Base-by-base conservation (phyloP, 1,140 invertebrate species). In the Holotrichia oblita region DNA sequence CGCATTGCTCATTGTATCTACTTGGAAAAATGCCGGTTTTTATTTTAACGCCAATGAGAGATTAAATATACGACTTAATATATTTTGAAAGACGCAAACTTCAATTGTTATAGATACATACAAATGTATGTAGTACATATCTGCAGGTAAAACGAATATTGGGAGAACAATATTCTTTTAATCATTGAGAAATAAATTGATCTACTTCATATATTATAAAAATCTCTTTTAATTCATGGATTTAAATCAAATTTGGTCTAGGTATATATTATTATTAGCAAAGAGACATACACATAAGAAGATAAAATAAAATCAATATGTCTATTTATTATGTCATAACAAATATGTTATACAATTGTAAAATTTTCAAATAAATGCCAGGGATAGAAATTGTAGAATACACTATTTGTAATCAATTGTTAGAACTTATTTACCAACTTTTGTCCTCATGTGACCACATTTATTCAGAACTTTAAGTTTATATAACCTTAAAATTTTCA, bases 1-100 rank as follows among this genome's bases (percentile, higher is more conserved):
- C n/a, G 48, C 61, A 69, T 17, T 69, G 61, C 22, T 10, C 12
- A 69, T 69, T 69, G 61, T 1, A 69, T 20, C 61, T 69, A 27
- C 17, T 69, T 69, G 61, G 61, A 69, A 69, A 69, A 12, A 34
- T 69, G 61, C 61, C 61, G 20, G 61, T 22, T 27, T 69, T 69
- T 69, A 69, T 69, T 22, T 27, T 14, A 69, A 27, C 22, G 61
- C 61, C 61, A 69, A 69, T 69, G 22, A 69, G 22, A 69, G 61
- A 69, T 69, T 69, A 69, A 69, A 69, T 27, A 34, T 69, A 69
- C 22, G 7, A 12, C 22, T 20, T 14, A 7, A 69, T 69, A 69
- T 20, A 7, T 69, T 22, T 34, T 7, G 8, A 27, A 14, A 7
- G 22, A 69, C 4, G 6, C 8, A 24, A 27, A 1, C 6, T 34